Conservation (phyloP, 2,888 invertebrate genomes). For the Microchrysa polita region DNA sequence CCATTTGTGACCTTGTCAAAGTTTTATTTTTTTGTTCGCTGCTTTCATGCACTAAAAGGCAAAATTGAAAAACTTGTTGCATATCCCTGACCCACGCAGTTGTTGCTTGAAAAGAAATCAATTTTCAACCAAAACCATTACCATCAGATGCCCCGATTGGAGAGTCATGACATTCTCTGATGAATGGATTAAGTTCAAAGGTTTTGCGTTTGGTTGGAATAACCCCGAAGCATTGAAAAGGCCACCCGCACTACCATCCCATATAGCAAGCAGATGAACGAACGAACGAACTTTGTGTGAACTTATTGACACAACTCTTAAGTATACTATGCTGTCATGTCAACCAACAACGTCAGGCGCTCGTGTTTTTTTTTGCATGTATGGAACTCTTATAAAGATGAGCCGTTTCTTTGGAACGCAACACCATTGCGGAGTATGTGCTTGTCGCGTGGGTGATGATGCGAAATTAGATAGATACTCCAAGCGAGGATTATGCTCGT, state of each 20-base stretch:
- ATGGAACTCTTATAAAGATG: not conserved
- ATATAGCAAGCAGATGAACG: no score
- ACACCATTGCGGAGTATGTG: no score
- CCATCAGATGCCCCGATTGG: no score
- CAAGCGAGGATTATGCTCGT: no score
- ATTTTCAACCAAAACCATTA: not conserved
- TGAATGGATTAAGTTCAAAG: conserved; percentile 7
- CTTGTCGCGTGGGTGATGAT: not conserved
- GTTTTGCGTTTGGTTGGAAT: not conserved
- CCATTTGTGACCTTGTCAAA: no score
- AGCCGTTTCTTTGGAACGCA: not conserved
- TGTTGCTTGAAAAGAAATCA: not conserved
- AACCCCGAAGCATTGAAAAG: not conserved
- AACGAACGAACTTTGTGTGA: conserved; percentile 6
- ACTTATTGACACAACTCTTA: conserved; percentile 1
- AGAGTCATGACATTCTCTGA: conserved; percentile 3
- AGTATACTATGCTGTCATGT: not conserved
- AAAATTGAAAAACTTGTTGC: not conserved
- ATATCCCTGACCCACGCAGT: not conserved
- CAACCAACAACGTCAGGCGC: no score
- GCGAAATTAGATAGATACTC: not conserved
- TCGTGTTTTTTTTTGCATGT: no score
- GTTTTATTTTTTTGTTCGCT: no score
- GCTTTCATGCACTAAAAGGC: no score
- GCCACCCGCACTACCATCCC: no score